phyloP scores from a whole-genome alignment of 1,140 invertebrate species.

The Drosophila ercepeae region DNA sequence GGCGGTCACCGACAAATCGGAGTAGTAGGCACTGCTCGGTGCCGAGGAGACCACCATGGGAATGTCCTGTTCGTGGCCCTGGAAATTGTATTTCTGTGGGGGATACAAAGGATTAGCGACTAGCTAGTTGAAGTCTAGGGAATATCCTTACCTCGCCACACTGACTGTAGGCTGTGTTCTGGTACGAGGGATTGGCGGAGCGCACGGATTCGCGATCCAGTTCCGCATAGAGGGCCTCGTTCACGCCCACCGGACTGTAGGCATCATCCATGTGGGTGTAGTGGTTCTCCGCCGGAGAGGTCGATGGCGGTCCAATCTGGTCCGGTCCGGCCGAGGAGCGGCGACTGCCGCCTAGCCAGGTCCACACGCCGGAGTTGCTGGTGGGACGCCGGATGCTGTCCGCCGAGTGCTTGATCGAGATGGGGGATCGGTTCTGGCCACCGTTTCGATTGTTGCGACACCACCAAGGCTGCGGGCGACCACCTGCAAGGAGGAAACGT shows the following conservation, averaged over 20 bases:
- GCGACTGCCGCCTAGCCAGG: constrained; percentile 86
- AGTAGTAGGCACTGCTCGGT: constrained; percentile 89
- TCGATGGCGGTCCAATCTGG: constrained; percentile 83
- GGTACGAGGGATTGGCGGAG: constrained; percentile 87
- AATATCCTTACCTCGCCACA: constrained; percentile 84
- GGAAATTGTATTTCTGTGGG: constrained; percentile 79
- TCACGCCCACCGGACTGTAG: constrained; percentile 84
- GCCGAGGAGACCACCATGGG: constrained; percentile 87
- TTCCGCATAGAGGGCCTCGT: constrained; percentile 88
- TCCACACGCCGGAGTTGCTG: constrained; percentile 87
- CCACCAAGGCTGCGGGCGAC: constrained; percentile 83
- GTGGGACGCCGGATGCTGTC: constrained; percentile 85
- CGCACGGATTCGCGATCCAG: constrained; percentile 85
- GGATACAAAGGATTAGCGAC: not conserved
- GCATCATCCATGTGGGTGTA: constrained; percentile 89
- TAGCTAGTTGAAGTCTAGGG: not conserved
- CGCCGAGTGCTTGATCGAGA: constrained; percentile 80
- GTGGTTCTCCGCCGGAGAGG: constrained; percentile 87
- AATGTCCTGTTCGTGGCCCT: constrained; percentile 86
- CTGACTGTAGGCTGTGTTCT: constrained; percentile 88
- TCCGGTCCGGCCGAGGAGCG: constrained; percentile 84
- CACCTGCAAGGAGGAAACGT: constrained; percentile 48
- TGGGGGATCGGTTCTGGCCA: constrained; percentile 73
- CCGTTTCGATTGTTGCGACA: constrained; percentile 82
- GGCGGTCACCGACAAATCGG: constrained; percentile 86